Evolutionary conservation across 2,797 vertebrate genomes (phyloP).

Genomic region (Onychomys torridus): DNA sequence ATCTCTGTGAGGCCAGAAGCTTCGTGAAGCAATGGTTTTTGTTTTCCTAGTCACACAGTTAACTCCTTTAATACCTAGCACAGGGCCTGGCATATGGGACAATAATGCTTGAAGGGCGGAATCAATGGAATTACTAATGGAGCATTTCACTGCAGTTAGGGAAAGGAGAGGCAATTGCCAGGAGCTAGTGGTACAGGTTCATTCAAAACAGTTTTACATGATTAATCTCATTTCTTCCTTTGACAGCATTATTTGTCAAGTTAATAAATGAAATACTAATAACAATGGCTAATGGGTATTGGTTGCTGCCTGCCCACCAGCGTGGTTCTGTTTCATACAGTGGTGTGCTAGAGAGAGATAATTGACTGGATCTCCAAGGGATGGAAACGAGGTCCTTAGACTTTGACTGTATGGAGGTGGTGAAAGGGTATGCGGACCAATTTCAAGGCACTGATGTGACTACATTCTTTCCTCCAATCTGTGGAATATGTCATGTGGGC

Average conservation of each 20-base stretch:
- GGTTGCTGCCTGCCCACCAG: neutral
- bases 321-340: neutral
- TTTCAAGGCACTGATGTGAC: neutral
- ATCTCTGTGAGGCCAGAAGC: neutral
- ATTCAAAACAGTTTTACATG: constrained; percentile 43
- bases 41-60: neutral
- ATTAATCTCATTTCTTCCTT: constrained; percentile 58
- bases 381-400: neutral
- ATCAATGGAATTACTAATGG: neutral
- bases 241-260: constrained; percentile 57
- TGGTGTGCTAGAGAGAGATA: neutral
- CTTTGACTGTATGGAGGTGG: neutral
- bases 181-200: constrained; percentile 6
- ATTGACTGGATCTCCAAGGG: neutral
- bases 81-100: neutral
- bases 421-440: neutral
- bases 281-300: neutral
- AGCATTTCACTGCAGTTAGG: neutral
- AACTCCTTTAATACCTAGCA: neutral
- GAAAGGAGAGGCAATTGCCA: neutral
- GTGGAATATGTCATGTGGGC: neutral
- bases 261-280: constrained; percentile 46
- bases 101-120: neutral
- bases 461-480: neutral
- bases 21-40: neutral